A percentile compares a stretch with the other conserved stretches of the same genome.
phyloP scores from a whole-genome alignment of 2,888 invertebrate genomes.

The Marronus borbonicus region DNA sequence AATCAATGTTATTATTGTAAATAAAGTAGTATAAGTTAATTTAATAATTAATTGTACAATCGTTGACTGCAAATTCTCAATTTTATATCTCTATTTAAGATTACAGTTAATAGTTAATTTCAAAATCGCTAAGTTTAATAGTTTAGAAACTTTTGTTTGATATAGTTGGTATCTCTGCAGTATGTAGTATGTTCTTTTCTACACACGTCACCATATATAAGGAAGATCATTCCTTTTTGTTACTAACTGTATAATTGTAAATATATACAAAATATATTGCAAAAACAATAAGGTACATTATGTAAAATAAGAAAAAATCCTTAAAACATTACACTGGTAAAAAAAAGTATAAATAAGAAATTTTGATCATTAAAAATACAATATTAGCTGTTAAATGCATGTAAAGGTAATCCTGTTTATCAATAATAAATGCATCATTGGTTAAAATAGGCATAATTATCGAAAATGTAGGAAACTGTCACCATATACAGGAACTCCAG shows the following conservation, averaged over 20 bases:
- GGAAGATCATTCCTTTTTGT: neutral
- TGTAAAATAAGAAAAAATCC: neutral
- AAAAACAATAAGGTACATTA: neutral
- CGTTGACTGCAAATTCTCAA: too few relatives aligned
- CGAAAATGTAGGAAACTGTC: conserved; percentile 10
- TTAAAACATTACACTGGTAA: neutral
- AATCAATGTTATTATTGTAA: neutral
- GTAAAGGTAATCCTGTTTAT: neutral
- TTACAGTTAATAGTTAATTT: too few relatives aligned
- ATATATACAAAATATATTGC: neutral
- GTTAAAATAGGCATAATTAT: neutral
- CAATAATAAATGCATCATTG: neutral
- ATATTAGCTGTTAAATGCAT: neutral
- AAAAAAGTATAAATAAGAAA: neutral
- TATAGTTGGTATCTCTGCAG: too few relatives aligned
- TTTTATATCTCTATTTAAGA: too few relatives aligned
- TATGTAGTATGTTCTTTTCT: too few relatives aligned
- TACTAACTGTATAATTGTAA: neutral
- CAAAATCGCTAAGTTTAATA: too few relatives aligned
- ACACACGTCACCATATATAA: too few relatives aligned
- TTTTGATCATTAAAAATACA: neutral
- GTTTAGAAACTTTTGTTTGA: too few relatives aligned
- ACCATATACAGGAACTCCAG: neutral
- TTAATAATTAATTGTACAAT: too few relatives aligned
- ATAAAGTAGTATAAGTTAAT: too few relatives aligned